Evolutionary conservation across 2,888 invertebrate species (phyloP).

Genomic region (Cerastis rubricosa): DNA sequence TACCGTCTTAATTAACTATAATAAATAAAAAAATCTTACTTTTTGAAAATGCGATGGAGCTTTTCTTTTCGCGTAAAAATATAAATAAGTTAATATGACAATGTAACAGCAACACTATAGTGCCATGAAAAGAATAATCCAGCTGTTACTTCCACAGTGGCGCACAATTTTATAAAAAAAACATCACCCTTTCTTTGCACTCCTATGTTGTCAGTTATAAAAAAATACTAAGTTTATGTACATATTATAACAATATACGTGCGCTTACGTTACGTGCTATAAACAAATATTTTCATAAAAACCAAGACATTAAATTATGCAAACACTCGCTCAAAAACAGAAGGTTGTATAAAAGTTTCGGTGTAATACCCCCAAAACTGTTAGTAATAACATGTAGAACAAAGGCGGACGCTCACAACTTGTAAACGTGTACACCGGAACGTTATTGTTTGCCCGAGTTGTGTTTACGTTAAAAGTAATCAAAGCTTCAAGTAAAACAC

Average conservation of each 20-base stretch:
- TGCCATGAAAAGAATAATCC: neutral
- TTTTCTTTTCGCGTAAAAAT: neutral
- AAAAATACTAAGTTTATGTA: neutral
- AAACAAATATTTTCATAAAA: neutral
- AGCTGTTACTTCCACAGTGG: neutral
- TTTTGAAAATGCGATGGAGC: neutral
- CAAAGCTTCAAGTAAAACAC: conserved; percentile 13
- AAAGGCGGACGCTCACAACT: conserved; percentile 21
- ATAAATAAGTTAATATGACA: neutral
- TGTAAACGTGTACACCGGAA: neutral
- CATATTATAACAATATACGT: neutral
- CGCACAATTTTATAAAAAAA: neutral
- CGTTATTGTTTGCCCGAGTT: conserved; percentile 20
- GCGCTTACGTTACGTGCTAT: no score
- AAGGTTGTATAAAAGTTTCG: conserved; percentile 1
- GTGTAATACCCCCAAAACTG: conserved; percentile 12
- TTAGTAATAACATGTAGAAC: conserved; percentile 29
- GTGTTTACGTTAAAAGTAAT: neutral
- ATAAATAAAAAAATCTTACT: no score
- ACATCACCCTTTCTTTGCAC: neutral
- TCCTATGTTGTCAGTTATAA: neutral
- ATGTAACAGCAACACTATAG: no score
- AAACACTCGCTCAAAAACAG: conserved; percentile 4
- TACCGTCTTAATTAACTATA: no score
- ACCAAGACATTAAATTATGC: neutral